phyloP scores from a whole-genome alignment of 2,113 vertebrate genomes.

The Polypterus senegalus region DNA sequence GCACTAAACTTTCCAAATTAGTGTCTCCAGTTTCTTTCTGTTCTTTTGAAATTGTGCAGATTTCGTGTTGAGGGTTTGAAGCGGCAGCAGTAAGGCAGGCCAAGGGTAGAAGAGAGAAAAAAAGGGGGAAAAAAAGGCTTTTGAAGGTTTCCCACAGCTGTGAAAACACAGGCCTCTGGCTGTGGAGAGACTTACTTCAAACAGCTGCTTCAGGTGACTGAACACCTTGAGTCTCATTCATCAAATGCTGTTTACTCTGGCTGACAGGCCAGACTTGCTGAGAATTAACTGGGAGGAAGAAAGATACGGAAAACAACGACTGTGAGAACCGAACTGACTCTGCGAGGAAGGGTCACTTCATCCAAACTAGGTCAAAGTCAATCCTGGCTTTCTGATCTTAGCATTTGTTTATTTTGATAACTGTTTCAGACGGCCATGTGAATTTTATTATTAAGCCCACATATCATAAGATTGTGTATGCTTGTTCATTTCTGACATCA shows the following conservation, averaged over 20 bases:
- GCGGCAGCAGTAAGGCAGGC: slow-evolving; percentile 52
- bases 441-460: slow-evolving; percentile 38
- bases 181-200: slow-evolving; percentile 63
- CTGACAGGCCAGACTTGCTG: slow-evolving; percentile 60
- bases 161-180: slow-evolving; percentile 71
- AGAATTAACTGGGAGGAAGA: slow-evolving; percentile 67
- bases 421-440: slow-evolving; percentile 8
- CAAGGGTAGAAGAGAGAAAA: slow-evolving; percentile 41
- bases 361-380: slow-evolving; percentile 28
- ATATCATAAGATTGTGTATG: slow-evolving; percentile 20
- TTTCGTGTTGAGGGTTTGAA: slow-evolving; percentile 53
- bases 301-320: slow-evolving; percentile 56
- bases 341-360: slow-evolving; percentile 24
- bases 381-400: slow-evolving; percentile 22
- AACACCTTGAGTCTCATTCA: slow-evolving; percentile 89
- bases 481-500: no score
- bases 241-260: slow-evolving; percentile 80
- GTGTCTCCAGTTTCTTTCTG: slow-evolving; percentile 69
- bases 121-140: slow-evolving; percentile 36
- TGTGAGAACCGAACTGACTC: slow-evolving; percentile 52
- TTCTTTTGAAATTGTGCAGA: slow-evolving; percentile 67
- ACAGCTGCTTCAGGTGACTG: slow-evolving; percentile 86
- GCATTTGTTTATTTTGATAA: not conserved
- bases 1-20: slow-evolving; percentile 61
- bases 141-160: slow-evolving; percentile 79